phyloP scores from a whole-genome alignment of 2,888 invertebrate species.

The Eupithecia centaureata region DNA sequence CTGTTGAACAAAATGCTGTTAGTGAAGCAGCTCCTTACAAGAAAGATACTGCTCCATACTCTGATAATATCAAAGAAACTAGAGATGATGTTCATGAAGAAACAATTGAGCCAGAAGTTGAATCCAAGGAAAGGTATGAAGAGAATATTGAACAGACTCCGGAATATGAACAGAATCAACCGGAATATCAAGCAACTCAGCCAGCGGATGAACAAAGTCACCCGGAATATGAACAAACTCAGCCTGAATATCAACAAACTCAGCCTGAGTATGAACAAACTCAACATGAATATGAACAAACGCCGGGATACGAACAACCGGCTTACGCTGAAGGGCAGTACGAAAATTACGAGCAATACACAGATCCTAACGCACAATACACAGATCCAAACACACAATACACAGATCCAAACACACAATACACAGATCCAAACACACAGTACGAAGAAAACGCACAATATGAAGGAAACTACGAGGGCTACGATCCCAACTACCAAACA shows the following conservation, averaged over 20 bases:
- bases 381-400: slow-evolving; percentile 63
- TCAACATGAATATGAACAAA: slow-evolving; percentile 48
- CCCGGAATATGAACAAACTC: slow-evolving; percentile 48
- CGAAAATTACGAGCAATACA: slow-evolving; percentile 64
- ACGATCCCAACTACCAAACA: slow-evolving; percentile 63
- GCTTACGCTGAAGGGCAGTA: slow-evolving; percentile 62
- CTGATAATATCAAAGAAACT: background rate
- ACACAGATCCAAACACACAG: slow-evolving; percentile 60
- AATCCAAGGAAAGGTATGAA: background rate
- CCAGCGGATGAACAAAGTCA: slow-evolving; percentile 34
- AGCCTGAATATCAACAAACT: slow-evolving; percentile 48
- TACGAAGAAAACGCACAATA: slow-evolving; percentile 64
- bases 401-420: slow-evolving; percentile 60
- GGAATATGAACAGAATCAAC: slow-evolving; percentile 35
- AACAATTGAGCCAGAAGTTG: background rate
- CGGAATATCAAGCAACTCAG: slow-evolving; percentile 35
- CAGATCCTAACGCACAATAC: slow-evolving; percentile 60
- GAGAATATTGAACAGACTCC: slow-evolving; percentile 35
- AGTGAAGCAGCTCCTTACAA: background rate
- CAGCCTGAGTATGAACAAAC: slow-evolving; percentile 48
- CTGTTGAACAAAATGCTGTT: background rate
- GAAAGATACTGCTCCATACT: background rate
- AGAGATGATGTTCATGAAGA: slow-evolving; percentile 16
- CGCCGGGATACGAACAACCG: slow-evolving; percentile 55
- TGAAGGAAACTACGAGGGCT: slow-evolving; percentile 61